These are phyloP conservation scores for Xestia sexstrigata DNA, from an alignment of 2,888 invertebrate species.

Conservation along the genomic window DNA sequence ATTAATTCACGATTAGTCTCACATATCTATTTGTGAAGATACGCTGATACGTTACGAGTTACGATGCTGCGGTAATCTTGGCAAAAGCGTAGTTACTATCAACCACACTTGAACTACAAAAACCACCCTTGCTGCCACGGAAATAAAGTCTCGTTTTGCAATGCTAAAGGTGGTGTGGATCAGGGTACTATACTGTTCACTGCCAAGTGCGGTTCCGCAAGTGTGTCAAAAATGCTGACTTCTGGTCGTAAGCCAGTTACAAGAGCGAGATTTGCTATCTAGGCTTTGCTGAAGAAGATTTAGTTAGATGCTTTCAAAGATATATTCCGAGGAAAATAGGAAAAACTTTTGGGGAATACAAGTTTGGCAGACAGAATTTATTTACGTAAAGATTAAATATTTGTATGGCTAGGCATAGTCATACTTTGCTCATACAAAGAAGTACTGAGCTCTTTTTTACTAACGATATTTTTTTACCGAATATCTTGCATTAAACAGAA, in stretches of 20 bases:
- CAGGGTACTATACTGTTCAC: constrained; percentile 3
- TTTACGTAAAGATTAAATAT: neutral
- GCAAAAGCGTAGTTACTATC: constrained; percentile 23
- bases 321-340: neutral
- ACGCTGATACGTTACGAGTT: constrained; percentile 17
- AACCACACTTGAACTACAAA: neutral
- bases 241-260: constrained; percentile 58
- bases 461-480: neutral
- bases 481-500: neutral
- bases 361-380: neutral
- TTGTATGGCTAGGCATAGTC: neutral
- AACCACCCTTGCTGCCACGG: neutral
- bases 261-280: constrained; percentile 21
- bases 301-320: constrained; percentile 4
- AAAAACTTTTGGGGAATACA: neutral
- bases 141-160: neutral
- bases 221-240: constrained; percentile 56
- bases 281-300: neutral
- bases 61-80: constrained; percentile 50
- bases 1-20: constrained; percentile 46
- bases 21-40: constrained; percentile 52
- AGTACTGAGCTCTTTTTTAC: neutral
- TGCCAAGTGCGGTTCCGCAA: constrained; percentile 55
- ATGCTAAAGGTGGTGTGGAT: neutral
- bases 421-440: neutral